phyloP scores from a whole-genome alignment of 2,113 vertebrate species.

The Eira barbara region DNA sequence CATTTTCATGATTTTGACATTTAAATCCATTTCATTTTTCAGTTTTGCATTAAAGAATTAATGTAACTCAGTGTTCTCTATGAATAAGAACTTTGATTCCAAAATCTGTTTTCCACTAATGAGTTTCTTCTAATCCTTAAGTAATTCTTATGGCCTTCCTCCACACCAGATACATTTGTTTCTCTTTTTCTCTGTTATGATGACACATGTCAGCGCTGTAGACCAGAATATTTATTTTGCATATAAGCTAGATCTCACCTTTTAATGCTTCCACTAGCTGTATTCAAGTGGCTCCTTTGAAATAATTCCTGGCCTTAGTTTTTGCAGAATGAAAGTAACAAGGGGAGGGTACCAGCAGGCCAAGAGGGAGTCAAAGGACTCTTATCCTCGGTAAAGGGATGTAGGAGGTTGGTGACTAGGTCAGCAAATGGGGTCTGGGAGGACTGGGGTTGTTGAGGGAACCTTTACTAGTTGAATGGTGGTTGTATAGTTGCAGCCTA shows the following conservation, averaged over 20 bases:
- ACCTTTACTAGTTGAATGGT: background rate
- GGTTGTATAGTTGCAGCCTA: background rate
- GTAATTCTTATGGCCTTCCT: background rate
- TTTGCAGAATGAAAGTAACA: background rate
- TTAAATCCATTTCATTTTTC: background rate
- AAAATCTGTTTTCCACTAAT: constrained; percentile 19
- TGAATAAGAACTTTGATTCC: constrained; percentile 5
- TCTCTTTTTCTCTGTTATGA: background rate
- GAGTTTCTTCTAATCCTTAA: constrained; percentile 29
- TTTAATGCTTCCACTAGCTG: background rate
- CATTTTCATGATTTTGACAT: background rate
- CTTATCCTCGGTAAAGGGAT: background rate
- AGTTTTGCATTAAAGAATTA: constrained; percentile 19
- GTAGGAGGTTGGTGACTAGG: background rate
- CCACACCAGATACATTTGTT: background rate
- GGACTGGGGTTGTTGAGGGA: background rate
- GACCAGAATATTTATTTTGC: background rate
- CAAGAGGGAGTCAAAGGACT: background rate
- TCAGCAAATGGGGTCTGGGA: background rate
- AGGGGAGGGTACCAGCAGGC: background rate
- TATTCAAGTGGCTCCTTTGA: background rate
- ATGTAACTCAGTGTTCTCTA: background rate
- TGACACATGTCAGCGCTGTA: background rate
- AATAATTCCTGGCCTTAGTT: background rate
- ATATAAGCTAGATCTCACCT: background rate